Conservation (phyloP, 2,888 invertebrate genomes). For the Tortrix viridana region DNA sequence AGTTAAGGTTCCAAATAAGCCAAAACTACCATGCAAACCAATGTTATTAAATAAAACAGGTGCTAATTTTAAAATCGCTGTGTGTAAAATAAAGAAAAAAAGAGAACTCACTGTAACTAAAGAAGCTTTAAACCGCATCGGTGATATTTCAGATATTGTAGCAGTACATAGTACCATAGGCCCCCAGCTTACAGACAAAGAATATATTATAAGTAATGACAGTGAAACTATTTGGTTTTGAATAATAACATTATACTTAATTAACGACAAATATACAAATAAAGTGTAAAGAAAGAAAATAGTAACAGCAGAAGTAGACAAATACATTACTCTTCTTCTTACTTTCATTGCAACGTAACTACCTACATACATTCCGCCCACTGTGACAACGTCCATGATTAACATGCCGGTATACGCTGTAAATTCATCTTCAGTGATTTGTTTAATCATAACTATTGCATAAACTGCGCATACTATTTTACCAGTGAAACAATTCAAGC, state of each 20-base stretch:
- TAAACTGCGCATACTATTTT: slow-evolving; percentile 19
- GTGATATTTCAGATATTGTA: slow-evolving; percentile 11
- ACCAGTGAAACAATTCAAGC: slow-evolving; percentile 13
- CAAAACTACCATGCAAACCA: slow-evolving; percentile 23
- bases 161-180: slow-evolving; percentile 16
- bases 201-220: slow-evolving; percentile 15
- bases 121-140: slow-evolving; percentile 20
- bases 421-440: slow-evolving; percentile 21
- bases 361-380: slow-evolving; percentile 16
- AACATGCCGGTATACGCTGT: slow-evolving; percentile 19
- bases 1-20: slow-evolving; percentile 10
- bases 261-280: slow-evolving; percentile 9
- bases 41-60: slow-evolving; percentile 14
- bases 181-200: slow-evolving; percentile 27
- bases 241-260: background rate
- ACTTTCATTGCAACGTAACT: slow-evolving; percentile 23
- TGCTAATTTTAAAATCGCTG: background rate
- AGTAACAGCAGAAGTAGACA: slow-evolving; percentile 14
- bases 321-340: slow-evolving; percentile 19
- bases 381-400: slow-evolving; percentile 20
- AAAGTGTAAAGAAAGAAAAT: slow-evolving; percentile 15
- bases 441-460: slow-evolving; percentile 20
- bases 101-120: background rate
- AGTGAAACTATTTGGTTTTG: slow-evolving; percentile 10
- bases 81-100: background rate